Percentiles rank a stretch among this genome's conserved stretches.
phyloP scores from a whole-genome alignment of 2,797 vertebrate genomes.

The Cryptoprocta ferox region DNA sequence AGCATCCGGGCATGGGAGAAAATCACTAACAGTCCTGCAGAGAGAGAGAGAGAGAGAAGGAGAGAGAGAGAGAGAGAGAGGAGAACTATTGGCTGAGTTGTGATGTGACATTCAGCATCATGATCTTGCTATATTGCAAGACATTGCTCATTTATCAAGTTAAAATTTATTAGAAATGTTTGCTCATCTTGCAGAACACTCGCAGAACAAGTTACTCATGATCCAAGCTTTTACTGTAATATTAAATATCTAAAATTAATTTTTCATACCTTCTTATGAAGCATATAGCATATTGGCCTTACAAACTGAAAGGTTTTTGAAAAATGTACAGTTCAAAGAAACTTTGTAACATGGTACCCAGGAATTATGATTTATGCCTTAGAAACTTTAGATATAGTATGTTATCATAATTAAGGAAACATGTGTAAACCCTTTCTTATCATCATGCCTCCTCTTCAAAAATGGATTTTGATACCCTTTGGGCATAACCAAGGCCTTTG shows the following conservation, averaged over 20 bases:
- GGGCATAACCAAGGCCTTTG: not conserved
- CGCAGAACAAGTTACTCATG: too few species aligned
- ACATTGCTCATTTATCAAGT: too few species aligned
- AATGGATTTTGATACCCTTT: not conserved
- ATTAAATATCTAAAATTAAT: conserved; percentile 16
- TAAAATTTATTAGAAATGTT: too few species aligned
- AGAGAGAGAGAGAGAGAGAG: too few species aligned
- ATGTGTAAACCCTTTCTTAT: not conserved
- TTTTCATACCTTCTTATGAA: not conserved
- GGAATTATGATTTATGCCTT: not conserved
- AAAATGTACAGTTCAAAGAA: not conserved
- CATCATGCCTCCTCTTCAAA: not conserved
- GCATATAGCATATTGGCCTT: not conserved
- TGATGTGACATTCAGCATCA: too few species aligned
- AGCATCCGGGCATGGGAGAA: too few species aligned
- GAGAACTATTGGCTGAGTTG: too few species aligned
- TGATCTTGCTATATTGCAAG: too few species aligned
- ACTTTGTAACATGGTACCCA: not conserved
- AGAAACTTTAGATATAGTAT: not conserved
- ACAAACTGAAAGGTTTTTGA: not conserved
- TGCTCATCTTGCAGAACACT: too few species aligned
- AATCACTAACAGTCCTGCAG: too few species aligned
- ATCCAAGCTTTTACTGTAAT: too few species aligned
- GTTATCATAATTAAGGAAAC: not conserved
- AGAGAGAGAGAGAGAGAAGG: too few species aligned